Evolutionary conservation across 2,797 vertebrate species (phyloP).

Genomic region (Oryzias sinensis): DNA sequence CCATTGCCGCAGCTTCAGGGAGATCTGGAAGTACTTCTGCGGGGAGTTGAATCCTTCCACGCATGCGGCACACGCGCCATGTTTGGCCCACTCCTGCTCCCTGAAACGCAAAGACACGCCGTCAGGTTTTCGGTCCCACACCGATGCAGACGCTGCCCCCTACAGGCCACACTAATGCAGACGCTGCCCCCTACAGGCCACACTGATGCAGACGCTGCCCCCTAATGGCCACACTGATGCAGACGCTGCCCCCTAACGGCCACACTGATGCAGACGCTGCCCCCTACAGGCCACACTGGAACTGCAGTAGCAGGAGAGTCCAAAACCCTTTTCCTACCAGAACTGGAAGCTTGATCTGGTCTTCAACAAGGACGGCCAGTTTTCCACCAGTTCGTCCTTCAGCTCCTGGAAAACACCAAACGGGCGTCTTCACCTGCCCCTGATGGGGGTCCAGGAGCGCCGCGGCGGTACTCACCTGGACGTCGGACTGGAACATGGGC

Average conservation of each 20-base stretch:
- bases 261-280: no score
- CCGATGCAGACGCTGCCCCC: not conserved
- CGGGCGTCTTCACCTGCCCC: rapidly evolving
- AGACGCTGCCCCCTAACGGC: not conserved
- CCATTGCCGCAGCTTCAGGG: constrained; percentile 51
- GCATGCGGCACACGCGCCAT: constrained; percentile 72
- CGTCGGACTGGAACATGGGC: constrained; percentile 72
- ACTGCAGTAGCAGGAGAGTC: not conserved
- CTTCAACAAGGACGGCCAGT: constrained; percentile 74
- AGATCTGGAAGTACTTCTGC: constrained; percentile 50
- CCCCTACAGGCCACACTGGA: not conserved
- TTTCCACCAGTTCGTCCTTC: constrained; percentile 41
- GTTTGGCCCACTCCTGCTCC: constrained; percentile 77
- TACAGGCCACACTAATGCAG: not conserved
- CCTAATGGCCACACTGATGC: not conserved
- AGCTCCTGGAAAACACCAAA: constrained; percentile 41
- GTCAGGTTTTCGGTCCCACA: no score
- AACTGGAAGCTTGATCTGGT: constrained; percentile 62
- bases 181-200: no score
- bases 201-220: no score
- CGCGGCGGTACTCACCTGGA: constrained; percentile 55
- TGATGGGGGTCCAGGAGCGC: not conserved
- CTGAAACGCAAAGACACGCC: constrained; percentile 33
- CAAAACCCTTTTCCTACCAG: constrained; percentile 57
- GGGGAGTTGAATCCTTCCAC: constrained; percentile 66